Base-by-base conservation (phyloP, 2,888 invertebrate species). In the Drosophila ezoana region DNA sequence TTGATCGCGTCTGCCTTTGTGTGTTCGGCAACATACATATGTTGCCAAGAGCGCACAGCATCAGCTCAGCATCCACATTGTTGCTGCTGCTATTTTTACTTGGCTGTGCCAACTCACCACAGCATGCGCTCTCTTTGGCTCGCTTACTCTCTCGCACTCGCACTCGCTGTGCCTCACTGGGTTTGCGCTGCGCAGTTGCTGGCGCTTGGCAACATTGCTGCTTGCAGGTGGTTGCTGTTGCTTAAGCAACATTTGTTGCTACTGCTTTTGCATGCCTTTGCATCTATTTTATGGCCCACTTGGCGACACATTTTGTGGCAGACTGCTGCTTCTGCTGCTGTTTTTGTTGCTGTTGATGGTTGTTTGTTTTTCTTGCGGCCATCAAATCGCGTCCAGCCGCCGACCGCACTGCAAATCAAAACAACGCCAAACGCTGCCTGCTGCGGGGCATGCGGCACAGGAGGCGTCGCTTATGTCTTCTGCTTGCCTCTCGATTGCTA, bases 41-140 rank as follows among this genome's bases (percentile, higher is more conserved):
- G 78, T 72, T 77, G 75, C 75, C 11, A 68, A 68, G 75, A 54
- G 69, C 57, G 68, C 48, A 23, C 48, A 58, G 38, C 56, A 57
- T 32, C 65, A 71, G 43, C 74, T 52, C 72, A 75, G 62, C 71
- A 72, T 72, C 75, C 78, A 78, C 74, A 59, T 37, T 76, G 74
- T 71, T 76, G 73, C 76, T 57, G 18, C 18, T 37, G 49, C 37
- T 44, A 10, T 33, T 43, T 41, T 53, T 20, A 38, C 40, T 32
- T 53, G 44, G 4, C 38, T 38, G 37, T 28, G 49, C n/a, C 18
- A 64, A 77, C 56, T 78, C 78, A 78, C 78, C 78, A 78, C 76
- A 58, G 20, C 23, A 23, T 18, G 23, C 20, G 10, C 68, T 41
- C 52, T 13, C 61, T 51, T 14, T 20, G 33, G 43, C 40, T 48